These are phyloP conservation scores for Rhopalosiphum padi DNA, from an alignment of 1,140 invertebrate genomes.

Conservation along the genomic window DNA sequence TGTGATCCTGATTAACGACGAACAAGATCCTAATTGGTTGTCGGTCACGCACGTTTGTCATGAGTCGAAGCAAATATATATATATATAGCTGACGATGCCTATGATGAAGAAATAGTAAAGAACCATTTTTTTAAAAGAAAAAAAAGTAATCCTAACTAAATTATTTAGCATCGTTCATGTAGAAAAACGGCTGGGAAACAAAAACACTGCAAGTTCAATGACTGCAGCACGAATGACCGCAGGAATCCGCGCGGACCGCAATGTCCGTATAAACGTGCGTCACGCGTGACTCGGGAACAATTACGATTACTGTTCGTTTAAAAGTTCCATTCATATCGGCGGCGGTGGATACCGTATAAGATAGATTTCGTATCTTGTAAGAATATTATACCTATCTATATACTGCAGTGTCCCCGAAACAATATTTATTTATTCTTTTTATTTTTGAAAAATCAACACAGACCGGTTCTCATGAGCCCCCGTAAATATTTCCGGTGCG, in stretches of 20 bases:
- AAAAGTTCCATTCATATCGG: constrained; percentile 39
- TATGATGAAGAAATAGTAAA: constrained; percentile 18
- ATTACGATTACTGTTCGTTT: constrained; percentile 15
- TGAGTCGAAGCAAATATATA: background rate
- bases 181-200: constrained; percentile 54
- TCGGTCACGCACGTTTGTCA: constrained; percentile 53
- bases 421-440: background rate
- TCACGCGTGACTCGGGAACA: constrained; percentile 53
- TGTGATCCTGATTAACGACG: constrained; percentile 54
- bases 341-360: background rate
- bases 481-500: background rate
- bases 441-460: constrained; percentile 1
- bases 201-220: constrained; percentile 55
- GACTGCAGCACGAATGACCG: constrained; percentile 57
- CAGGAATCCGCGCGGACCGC: constrained; percentile 53
- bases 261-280: constrained; percentile 53
- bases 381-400: background rate
- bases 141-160: constrained; percentile 46
- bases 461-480: background rate
- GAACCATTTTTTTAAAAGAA: background rate
- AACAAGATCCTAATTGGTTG: constrained; percentile 51
- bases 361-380: background rate
- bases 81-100: background rate
- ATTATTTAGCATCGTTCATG: constrained; percentile 55
- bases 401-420: background rate